Percentiles rank a stretch among this genome's conserved stretches.
Conservation (phyloP, 2,797 vertebrate genomes). For the Ictinia mississippiensis region DNA sequence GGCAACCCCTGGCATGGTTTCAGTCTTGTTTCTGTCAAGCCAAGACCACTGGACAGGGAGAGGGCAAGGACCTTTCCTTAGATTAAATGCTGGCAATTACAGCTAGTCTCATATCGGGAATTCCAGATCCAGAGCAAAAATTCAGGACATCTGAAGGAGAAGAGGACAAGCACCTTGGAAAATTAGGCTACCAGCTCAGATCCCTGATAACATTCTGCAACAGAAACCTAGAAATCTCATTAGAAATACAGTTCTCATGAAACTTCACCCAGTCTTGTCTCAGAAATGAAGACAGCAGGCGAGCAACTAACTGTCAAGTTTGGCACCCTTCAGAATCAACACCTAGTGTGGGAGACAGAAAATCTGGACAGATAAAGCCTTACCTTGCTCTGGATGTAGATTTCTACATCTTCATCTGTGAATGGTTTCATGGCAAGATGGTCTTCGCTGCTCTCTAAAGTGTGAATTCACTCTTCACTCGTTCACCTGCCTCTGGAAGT, state of each 20-base stretch:
- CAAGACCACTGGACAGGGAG: neutral
- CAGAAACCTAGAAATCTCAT: constrained; percentile 30
- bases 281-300: constrained; percentile 45
- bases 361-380: constrained; percentile 58
- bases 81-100: neutral
- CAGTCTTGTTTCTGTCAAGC: neutral
- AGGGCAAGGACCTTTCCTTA: neutral
- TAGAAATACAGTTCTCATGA: constrained; percentile 37
- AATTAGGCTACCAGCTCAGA: neutral
- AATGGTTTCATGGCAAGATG: constrained; percentile 76
- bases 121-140: neutral
- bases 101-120: neutral
- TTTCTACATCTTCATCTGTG: constrained; percentile 75
- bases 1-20: neutral
- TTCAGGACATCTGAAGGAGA: neutral
- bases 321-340: constrained; percentile 44
- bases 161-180: neutral
- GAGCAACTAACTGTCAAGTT: constrained; percentile 41
- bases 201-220: neutral
- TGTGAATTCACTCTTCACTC: neutral
- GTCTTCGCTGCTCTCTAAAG: neutral
- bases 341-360: constrained; percentile 57
- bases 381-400: constrained; percentile 79
- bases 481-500: neutral
- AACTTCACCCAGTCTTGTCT: constrained; percentile 16